Percentiles rank a stretch among this genome's conserved stretches.
Evolutionary conservation across 2,797 vertebrate genomes (phyloP).

Genomic region (Schizothorax lantsangensis): DNA sequence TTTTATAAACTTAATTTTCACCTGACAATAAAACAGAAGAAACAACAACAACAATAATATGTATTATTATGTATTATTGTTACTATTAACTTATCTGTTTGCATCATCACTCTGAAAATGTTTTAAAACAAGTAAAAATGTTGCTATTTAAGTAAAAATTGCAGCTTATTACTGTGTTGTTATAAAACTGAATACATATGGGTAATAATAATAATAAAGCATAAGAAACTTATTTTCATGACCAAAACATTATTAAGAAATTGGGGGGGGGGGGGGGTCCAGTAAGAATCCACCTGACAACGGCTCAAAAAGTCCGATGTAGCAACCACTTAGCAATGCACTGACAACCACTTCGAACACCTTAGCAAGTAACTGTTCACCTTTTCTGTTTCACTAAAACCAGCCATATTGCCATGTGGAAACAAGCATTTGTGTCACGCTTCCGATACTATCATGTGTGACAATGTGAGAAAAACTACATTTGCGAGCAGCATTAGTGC

Average conservation of each 20-base stretch:
- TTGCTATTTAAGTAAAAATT: background rate
- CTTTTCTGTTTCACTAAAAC: background rate
- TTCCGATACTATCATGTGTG: background rate
- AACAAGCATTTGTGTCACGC: constrained; percentile 13
- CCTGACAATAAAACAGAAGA: background rate
- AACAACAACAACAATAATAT: background rate
- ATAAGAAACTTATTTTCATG: background rate
- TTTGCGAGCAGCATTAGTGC: background rate
- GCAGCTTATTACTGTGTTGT: background rate
- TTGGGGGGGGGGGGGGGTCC: too few relatives aligned
- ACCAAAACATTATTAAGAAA: background rate
- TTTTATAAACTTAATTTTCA: background rate
- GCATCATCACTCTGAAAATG: background rate
- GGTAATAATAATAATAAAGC: background rate
- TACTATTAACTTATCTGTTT: background rate
- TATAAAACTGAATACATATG: background rate
- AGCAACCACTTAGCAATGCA: background rate
- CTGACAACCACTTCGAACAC: background rate
- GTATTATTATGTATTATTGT: too few relatives aligned
- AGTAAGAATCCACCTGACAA: background rate
- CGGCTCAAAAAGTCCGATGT: background rate
- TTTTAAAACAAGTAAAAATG: background rate
- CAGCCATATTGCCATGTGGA: background rate
- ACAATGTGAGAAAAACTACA: constrained; percentile 6
- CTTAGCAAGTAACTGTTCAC: background rate